Evolutionary conservation across 2,797 vertebrate species (phyloP), one percentile per base, ranked within the genome.

Genomic region (Sebastes nivosus): DNA sequence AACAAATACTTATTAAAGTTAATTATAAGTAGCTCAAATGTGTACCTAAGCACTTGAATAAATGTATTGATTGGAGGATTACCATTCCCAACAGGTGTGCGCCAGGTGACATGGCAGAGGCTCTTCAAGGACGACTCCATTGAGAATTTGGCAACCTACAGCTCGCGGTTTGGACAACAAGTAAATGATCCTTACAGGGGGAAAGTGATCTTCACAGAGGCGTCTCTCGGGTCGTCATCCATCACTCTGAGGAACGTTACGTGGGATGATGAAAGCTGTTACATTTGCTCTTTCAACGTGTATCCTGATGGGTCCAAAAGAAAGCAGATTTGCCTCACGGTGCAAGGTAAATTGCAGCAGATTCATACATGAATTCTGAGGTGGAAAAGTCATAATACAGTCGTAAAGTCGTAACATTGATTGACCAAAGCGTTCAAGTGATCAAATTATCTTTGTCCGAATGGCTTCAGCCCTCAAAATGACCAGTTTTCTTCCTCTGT

Each of bases 31-130:
- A 32, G 3, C 2, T 34, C n/a, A 34, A 24, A 24, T 22, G 13
- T 42, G 38, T 46, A 46, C 42, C 42, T n/a, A 58, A 30, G 50
- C 3, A 24, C 20, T 16, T 36, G 52, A 22, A 12, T 67, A 27
- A 67, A 58, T 38, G 12, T 27, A 50, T 2, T 70, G 18, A 75
- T 9, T 11, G 2, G 6, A 25, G 3, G 10, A 5, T 71, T 2
- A 2, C 3, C 3, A 0, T 34, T 42, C 14, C 58, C 24, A 0
- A 1, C 85, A 92, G 95, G 91, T 18, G 94, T 96, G 20, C 85
- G 38, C 0, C 96, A 96, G 78, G 89, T 96, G 6, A 95, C 90
- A 0, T 95, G 95, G 95, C 93, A 95, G 80, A 87, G 77, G 42
- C 9, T 79, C 2, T 27, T 57, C 1, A 55, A 54, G 1, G 83